Evolutionary conservation across 1,140 invertebrate genomes (phyloP).

Genomic region (Drosophila virilis): DNA sequence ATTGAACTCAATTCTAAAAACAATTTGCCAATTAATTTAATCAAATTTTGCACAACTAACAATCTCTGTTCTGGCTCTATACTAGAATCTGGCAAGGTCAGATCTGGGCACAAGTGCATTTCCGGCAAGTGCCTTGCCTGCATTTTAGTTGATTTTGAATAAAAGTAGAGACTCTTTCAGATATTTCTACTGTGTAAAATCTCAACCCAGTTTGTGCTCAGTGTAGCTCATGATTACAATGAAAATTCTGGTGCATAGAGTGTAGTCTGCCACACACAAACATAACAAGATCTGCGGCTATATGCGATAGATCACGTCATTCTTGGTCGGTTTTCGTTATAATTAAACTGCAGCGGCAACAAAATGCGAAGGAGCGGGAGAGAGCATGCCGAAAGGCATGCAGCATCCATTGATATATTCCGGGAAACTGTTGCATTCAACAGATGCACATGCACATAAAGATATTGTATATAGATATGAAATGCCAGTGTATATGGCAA

Average conservation of each 20-base stretch:
- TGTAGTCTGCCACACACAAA: constrained; percentile 16
- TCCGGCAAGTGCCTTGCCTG: constrained; percentile 37
- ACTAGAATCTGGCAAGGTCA: background rate
- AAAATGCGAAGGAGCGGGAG: background rate
- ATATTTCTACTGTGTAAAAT: background rate
- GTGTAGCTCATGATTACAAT: constrained; percentile 34
- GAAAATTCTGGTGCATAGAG: constrained; percentile 3
- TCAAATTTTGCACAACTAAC: background rate
- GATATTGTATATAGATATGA: constrained; percentile 1
- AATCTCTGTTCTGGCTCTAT: too few relatives aligned
- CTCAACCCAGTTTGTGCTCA: constrained; percentile 9
- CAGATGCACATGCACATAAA: constrained; percentile 5
- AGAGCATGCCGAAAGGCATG: constrained; percentile 18
- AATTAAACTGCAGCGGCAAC: constrained; percentile 69
- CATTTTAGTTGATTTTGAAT: constrained; percentile 16
- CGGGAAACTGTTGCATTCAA: constrained; percentile 36
- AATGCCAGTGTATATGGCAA: constrained; percentile 16
- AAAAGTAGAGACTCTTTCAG: background rate
- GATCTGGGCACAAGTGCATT: constrained; percentile 25
- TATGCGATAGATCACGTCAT: constrained; percentile 70
- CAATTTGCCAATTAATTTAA: constrained; percentile 42
- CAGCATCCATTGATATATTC: constrained; percentile 47
- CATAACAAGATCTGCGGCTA: constrained; percentile 40
- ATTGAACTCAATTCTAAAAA: constrained; percentile 65
- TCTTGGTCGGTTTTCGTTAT: constrained; percentile 69